Evolutionary conservation across 2,797 vertebrate genomes (phyloP).

Genomic region (Gouania willdenowi): DNA sequence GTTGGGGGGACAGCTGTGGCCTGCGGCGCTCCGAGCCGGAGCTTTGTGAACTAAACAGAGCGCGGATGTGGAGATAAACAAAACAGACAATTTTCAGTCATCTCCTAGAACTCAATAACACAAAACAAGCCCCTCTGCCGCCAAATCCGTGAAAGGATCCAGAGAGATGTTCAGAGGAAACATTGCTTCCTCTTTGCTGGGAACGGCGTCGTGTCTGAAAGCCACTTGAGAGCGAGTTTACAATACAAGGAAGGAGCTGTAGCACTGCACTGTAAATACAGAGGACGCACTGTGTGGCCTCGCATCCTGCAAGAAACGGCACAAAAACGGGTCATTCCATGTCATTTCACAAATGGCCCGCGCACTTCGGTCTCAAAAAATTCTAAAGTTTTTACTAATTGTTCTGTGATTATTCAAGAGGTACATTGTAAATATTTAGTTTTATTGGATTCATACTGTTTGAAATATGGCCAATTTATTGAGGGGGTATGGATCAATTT

Average conservation of each 20-base stretch:
- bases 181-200: slow-evolving; percentile 42
- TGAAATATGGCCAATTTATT: no score
- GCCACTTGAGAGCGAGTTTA: slow-evolving; percentile 16
- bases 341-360: no score
- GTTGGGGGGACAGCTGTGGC: slow-evolving; percentile 27
- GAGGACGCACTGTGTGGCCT: slow-evolving; percentile 12
- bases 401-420: no score
- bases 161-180: slow-evolving; percentile 61
- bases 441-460: no score
- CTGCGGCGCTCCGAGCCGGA: slow-evolving; percentile 19
- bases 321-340: no score
- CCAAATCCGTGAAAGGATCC: slow-evolving; percentile 50
- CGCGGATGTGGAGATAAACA: slow-evolving; percentile 55
- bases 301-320: not conserved
- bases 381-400: no score
- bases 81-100: slow-evolving; percentile 51
- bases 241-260: slow-evolving; percentile 27
- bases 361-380: no score
- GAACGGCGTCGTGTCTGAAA: slow-evolving; percentile 21
- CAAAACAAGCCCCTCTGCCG: slow-evolving; percentile 47
- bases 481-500: no score
- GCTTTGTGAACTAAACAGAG: slow-evolving; percentile 43
- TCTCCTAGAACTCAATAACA: slow-evolving; percentile 47
- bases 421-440: no score
- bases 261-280: no score